phyloP scores from a whole-genome alignment of 2,888 invertebrate species.

The Apamea anceps region DNA sequence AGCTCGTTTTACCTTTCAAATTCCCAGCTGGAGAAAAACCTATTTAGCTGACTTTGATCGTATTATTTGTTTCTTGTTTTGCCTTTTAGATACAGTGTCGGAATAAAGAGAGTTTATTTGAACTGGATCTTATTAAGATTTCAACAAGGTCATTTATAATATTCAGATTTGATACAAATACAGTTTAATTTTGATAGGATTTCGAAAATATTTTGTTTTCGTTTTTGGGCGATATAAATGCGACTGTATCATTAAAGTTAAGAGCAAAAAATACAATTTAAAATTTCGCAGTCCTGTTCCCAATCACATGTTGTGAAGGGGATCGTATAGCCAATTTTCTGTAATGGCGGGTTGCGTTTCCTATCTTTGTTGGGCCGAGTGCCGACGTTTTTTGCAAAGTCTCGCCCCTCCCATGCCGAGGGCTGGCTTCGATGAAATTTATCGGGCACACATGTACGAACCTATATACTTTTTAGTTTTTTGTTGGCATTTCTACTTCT shows the following conservation, averaged over 20 bases:
- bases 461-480: constrained; percentile 55
- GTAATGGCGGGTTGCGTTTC: constrained; percentile 88
- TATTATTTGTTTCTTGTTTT: constrained; percentile 88
- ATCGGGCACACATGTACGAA: constrained; percentile 73
- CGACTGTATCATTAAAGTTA: constrained; percentile 57
- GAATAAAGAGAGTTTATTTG: constrained; percentile 70
- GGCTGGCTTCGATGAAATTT: constrained; percentile 77
- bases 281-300: constrained; percentile 74
- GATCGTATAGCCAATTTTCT: constrained; percentile 86
- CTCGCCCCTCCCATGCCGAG: constrained; percentile 80
- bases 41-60: constrained; percentile 89
- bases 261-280: constrained; percentile 71
- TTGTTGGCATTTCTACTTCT: constrained; percentile 42
- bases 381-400: constrained; percentile 87
- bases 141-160: constrained; percentile 53
- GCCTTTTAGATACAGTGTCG: constrained; percentile 73
- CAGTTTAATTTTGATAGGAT: constrained; percentile 29
- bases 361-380: constrained; percentile 85
- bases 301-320: constrained; percentile 75
- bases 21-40: constrained; percentile 84
- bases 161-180: constrained; percentile 43
- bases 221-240: constrained; percentile 38
- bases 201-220: constrained; percentile 44
- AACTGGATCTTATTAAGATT: constrained; percentile 59
- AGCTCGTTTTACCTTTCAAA: constrained; percentile 66